Percentiles rank a stretch among this genome's conserved stretches.
Evolutionary conservation across 2,113 vertebrate species (phyloP).

Genomic region (Cinclus cinclus): DNA sequence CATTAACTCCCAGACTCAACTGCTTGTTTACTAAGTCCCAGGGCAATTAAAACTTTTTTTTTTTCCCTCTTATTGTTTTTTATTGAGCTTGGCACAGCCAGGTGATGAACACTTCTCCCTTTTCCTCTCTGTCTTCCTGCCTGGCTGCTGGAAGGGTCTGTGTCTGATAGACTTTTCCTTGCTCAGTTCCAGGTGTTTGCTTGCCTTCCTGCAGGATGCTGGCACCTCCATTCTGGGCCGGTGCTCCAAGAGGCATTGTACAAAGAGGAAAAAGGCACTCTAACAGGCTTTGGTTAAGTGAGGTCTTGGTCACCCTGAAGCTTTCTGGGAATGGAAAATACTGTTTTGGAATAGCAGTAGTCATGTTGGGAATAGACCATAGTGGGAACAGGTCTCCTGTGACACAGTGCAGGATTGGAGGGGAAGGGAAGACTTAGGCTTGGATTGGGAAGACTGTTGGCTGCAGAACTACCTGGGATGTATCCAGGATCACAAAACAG

Average conservation of each 20-base stretch:
- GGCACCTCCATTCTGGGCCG: background rate
- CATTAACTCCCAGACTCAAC: slow-evolving; percentile 50
- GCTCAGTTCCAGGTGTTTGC: background rate
- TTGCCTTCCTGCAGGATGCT: background rate
- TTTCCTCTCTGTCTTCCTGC: background rate
- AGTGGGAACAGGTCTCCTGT: accelerated
- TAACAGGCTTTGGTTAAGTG: background rate
- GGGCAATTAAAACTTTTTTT: background rate
- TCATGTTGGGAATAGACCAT: background rate
- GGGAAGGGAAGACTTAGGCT: background rate
- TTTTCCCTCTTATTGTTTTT: background rate
- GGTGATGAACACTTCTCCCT: background rate
- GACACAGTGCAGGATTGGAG: accelerated
- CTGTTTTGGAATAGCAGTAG: background rate
- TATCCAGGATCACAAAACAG: background rate
- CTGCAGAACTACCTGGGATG: background rate
- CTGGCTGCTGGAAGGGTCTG: background rate
- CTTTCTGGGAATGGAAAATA: background rate
- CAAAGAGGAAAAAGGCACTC: background rate
- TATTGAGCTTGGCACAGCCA: background rate
- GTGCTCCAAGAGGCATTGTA: background rate
- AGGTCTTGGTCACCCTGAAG: background rate
- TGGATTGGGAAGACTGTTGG: background rate
- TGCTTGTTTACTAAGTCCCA: slow-evolving; percentile 58
- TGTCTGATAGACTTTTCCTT: background rate